Percentiles rank a stretch among this genome's conserved stretches.
phyloP scores from a whole-genome alignment of 2,797 vertebrate species.

The Okamejei kenojei region DNA sequence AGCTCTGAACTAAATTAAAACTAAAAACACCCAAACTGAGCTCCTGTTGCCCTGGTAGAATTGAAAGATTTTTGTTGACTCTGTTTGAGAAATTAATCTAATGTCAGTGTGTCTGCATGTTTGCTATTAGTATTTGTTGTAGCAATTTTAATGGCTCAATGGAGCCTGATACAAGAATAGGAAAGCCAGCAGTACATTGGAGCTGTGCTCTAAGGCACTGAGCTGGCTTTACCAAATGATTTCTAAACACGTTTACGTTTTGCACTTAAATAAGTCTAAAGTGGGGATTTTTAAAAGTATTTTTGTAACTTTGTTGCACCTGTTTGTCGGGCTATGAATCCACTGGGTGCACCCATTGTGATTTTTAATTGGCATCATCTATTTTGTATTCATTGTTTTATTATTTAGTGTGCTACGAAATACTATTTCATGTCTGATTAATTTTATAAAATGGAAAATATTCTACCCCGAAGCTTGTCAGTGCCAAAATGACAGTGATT shows the following conservation, averaged over 20 bases:
- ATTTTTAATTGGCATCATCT: not conserved
- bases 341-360: not conserved
- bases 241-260: not conserved
- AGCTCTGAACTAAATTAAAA: not conserved
- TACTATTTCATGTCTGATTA: not conserved
- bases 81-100: conserved; percentile 9
- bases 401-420: not conserved
- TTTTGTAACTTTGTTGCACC: not conserved
- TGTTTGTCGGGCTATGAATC: not conserved
- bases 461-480: not conserved
- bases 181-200: not conserved
- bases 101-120: not conserved
- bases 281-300: not conserved
- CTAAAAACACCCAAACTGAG: not conserved
- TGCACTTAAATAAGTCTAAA: not conserved
- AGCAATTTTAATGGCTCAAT: not conserved
- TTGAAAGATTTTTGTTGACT: not conserved
- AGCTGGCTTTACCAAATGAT: not conserved
- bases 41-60: not conserved
- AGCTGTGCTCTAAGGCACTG: not conserved
- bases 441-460: not conserved
- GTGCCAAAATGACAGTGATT: not conserved
- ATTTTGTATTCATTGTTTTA: not conserved
- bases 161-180: not conserved
- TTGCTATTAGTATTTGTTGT: conserved; percentile 3